Base-by-base conservation (phyloP, 1,140 invertebrate genomes). In the Pararge aegeria region DNA sequence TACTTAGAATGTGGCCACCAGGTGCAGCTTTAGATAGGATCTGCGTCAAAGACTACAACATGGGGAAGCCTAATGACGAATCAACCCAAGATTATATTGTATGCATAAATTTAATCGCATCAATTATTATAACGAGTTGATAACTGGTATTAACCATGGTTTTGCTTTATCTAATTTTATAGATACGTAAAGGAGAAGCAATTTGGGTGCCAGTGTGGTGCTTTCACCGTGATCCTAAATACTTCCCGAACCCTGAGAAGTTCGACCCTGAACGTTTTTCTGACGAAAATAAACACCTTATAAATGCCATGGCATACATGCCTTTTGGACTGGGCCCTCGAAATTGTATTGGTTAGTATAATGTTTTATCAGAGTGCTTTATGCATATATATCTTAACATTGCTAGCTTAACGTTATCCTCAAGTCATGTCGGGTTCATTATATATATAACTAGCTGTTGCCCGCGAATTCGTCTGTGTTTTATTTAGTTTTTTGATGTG, bases 241-340 rank as follows among this genome's bases (percentile, higher is more conserved):
- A 87, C 66, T 93, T 87, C 71, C 85, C 90, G 1, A 78, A 93
- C 40, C 93, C 93, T 1, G 66, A 75, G 0, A 90, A 87, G 54
- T 93, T 93, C 42, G 86, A 92, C 62, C 92, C 93, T 0, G 92
- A 93, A 54, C 74, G 93, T 18, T 93, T 93, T 49, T 89, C 81
- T 5, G 88, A 91, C 1, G 87, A 92, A 49, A 92, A 92, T 68
- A 90, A 88, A 29, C 68, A 82, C 2, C 80, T 89, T 2, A 87
- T 91, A 37, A 71, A 86, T 2, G 88, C 87, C 0, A 90, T 82
- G 37, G 77, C 89, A 0, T 94, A 91, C 56, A 71, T 92, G 61
- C 93, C 94, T 0, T 94, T 94, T 65, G 93, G 94, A 2, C 29
- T 87, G 7, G 93, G 94, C 6, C 93, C 91, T 5, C 82, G 93